A percentile compares a stretch with the other conserved stretches of the same genome.
Conservation (phyloP, 2,888 invertebrate genomes). For the Nephrotoma appendiculata region DNA sequence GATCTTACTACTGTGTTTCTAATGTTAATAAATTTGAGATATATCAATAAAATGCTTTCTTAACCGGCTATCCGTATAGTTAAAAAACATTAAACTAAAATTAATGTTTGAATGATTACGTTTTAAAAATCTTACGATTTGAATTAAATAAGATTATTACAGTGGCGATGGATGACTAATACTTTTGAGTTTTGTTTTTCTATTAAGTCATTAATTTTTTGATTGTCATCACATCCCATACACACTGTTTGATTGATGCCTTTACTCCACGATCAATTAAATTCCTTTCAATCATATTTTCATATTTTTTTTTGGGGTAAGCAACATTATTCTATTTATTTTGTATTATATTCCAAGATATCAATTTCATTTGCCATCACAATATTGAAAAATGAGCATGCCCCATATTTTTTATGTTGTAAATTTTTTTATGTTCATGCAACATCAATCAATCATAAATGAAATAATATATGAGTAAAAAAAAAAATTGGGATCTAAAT, state of each 20-base stretch:
- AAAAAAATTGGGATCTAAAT: background rate
- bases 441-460: background rate
- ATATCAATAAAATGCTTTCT: too few relatives aligned
- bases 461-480: background rate
- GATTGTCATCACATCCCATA: background rate
- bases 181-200: background rate
- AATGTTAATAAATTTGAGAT: too few relatives aligned
- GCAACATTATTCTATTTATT: background rate
- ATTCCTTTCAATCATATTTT: background rate
- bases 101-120: background rate
- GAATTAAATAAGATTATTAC: background rate
- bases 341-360: background rate
- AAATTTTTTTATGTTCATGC: background rate
- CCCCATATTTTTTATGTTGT: background rate
- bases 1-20: too few relatives aligned
- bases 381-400: background rate
- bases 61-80: too few relatives aligned
- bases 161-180: background rate
- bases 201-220: background rate
- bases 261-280: background rate
- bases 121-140: background rate
- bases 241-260: background rate
- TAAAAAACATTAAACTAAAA: background rate
- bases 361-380: background rate
- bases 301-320: background rate